These are phyloP conservation scores for Aix galericulata DNA, from an alignment of 2,113 vertebrate species.

Conservation along the genomic window DNA sequence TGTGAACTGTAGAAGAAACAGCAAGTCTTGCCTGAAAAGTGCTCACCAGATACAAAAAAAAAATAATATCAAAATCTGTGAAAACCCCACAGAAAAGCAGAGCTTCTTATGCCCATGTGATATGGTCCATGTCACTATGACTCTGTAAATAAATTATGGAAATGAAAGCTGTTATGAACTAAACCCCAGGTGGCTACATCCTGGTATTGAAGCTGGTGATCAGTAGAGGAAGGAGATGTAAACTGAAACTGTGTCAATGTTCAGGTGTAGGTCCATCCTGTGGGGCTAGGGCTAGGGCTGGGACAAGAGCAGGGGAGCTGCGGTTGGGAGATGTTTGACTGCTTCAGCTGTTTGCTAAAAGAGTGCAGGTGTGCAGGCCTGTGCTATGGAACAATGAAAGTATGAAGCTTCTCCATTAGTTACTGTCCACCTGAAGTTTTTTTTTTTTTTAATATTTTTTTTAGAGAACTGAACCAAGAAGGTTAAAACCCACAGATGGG, in stretches of 20 bases:
- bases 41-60: not conserved
- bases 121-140: not conserved
- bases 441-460: not conserved
- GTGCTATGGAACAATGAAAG: not conserved
- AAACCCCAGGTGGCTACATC: not conserved
- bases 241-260: not conserved
- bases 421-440: not conserved
- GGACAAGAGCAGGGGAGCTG: not conserved
- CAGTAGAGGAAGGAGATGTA: not conserved
- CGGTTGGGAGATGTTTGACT: not conserved
- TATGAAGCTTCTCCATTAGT: not conserved
- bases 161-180: not conserved
- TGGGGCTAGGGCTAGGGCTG: no score
- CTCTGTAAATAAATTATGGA: not conserved
- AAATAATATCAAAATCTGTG: not conserved
- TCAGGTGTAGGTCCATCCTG: not conserved
- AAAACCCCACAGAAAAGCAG: not conserved
- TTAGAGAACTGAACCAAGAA: not conserved
- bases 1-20: not conserved
- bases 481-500: not conserved
- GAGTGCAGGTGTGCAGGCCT: not conserved
- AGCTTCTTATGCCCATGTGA: accelerated
- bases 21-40: not conserved
- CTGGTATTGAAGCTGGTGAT: not conserved
- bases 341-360: not conserved